phyloP scores from a whole-genome alignment of 2,113 vertebrate genomes.

The Andinoacara biseriatus region DNA sequence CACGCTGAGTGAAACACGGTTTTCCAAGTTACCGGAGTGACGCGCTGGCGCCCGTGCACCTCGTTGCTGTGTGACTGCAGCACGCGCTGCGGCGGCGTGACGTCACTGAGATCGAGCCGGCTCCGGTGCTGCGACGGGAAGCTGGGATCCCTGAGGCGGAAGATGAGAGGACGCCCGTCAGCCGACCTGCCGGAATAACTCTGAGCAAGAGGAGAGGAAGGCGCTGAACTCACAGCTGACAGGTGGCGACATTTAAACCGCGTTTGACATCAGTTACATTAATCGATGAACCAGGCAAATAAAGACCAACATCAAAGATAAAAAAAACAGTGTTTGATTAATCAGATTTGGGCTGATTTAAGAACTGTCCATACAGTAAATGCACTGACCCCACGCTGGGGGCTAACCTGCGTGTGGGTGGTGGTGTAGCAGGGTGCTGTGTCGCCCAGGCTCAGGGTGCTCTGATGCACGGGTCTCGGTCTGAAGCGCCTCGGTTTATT shows the following conservation, averaged over 20 bases:
- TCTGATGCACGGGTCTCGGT: slow-evolving; percentile 48
- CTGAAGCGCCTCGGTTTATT: background rate
- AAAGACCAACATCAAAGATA: too few relatives aligned
- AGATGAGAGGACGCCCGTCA: slow-evolving; percentile 33
- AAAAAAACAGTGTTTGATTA: background rate
- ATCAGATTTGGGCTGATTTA: background rate
- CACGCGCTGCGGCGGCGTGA: background rate
- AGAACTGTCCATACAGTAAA: background rate
- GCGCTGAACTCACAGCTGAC: fast-evolving
- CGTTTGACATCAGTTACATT: background rate
- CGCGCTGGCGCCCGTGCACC: slow-evolving; percentile 37
- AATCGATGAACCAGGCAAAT: too few relatives aligned
- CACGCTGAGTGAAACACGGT: too few relatives aligned
- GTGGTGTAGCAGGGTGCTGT: slow-evolving; percentile 40
- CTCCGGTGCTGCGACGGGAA: slow-evolving; percentile 54
- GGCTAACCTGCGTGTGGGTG: slow-evolving; percentile 58
- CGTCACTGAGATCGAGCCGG: slow-evolving; percentile 19
- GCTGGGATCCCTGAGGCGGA: slow-evolving; percentile 28
- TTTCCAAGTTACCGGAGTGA: slow-evolving; percentile 28
- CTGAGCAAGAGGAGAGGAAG: slow-evolving; percentile 24
- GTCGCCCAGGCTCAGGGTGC: slow-evolving; percentile 48
- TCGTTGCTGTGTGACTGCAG: slow-evolving; percentile 55
- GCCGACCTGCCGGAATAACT: slow-evolving; percentile 45
- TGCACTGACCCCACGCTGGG: background rate
- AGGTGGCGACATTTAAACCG: background rate